These are phyloP conservation scores for Plotosus lineatus DNA, from an alignment of 2,113 vertebrate species.

Conservation along the genomic window DNA sequence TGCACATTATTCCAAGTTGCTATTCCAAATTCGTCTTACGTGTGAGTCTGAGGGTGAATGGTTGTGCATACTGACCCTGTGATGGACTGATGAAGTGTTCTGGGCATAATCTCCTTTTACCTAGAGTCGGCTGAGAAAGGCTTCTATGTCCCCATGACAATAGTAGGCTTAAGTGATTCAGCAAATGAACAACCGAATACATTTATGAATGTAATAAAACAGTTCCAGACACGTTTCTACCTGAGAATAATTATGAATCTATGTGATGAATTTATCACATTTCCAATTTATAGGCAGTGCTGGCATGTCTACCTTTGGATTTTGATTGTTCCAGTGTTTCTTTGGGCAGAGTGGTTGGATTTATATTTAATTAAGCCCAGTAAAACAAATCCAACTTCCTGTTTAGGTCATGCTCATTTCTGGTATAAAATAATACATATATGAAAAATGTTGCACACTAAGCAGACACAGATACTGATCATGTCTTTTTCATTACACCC, in stretches of 20 bases:
- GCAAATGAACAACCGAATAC: too few relatives aligned
- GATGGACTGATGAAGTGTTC: too few relatives aligned
- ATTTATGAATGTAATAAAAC: too few relatives aligned
- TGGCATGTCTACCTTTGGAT: background rate
- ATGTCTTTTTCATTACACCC: background rate
- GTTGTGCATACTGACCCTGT: too few relatives aligned
- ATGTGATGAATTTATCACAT: background rate
- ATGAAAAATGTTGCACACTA: background rate
- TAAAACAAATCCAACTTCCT: background rate
- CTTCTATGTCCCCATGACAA: too few relatives aligned
- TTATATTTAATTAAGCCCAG: background rate
- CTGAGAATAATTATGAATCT: background rate
- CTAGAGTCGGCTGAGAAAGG: too few relatives aligned
- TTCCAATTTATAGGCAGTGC: background rate
- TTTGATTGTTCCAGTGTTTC: background rate
- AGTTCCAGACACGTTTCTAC: background rate
- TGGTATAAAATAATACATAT: background rate
- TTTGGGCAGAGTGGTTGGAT: background rate
- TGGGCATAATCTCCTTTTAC: too few relatives aligned
- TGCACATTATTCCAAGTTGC: too few relatives aligned
- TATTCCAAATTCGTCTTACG: too few relatives aligned
- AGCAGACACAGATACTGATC: background rate
- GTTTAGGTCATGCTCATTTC: background rate
- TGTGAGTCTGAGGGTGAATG: too few relatives aligned
- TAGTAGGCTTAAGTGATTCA: too few relatives aligned